These are phyloP conservation scores for Hypotaenidia okinawae DNA, from an alignment of 2,797 vertebrate species.

Conservation along the genomic window DNA sequence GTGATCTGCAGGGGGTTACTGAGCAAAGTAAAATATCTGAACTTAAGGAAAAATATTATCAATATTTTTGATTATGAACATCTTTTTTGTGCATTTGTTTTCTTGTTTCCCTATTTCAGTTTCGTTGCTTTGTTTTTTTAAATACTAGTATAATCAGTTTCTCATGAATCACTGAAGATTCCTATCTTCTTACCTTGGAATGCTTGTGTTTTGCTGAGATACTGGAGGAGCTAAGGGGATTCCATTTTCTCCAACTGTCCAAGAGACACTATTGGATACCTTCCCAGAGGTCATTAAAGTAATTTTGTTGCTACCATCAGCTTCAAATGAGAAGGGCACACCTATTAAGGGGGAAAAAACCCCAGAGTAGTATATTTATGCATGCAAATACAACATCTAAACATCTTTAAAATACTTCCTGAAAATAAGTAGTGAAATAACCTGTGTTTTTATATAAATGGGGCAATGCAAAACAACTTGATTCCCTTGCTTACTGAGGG, in stretches of 20 bases:
- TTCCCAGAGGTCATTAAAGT: slow-evolving; percentile 95
- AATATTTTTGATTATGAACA: not conserved
- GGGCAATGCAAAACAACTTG: not conserved
- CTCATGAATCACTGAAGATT: not conserved
- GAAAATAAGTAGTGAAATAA: not conserved
- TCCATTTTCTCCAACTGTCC: slow-evolving; percentile 89
- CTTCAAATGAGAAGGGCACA: slow-evolving; percentile 92
- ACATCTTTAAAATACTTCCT: not conserved
- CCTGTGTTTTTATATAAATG: not conserved
- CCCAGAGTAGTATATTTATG: not conserved
- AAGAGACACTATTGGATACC: slow-evolving; percentile 89
- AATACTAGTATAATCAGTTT: not conserved
- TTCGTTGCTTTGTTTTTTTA: not conserved
- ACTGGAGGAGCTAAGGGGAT: slow-evolving; percentile 85
- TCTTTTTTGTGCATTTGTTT: no score
- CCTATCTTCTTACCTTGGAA: slow-evolving; percentile 79
- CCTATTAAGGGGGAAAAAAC: slow-evolving; percentile 71
- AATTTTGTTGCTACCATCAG: slow-evolving; percentile 88
- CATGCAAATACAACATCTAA: not conserved
- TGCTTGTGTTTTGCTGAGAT: slow-evolving; percentile 78
- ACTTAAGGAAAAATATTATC: not conserved
- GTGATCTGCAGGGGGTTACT: not conserved
- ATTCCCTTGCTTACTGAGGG: not conserved
- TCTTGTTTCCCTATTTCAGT: no score
- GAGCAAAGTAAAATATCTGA: not conserved